Evolutionary conservation across 2,797 vertebrate genomes (phyloP), one percentile per base, ranked within the genome.

Genomic region (Schizopygopsis malacanthus): DNA sequence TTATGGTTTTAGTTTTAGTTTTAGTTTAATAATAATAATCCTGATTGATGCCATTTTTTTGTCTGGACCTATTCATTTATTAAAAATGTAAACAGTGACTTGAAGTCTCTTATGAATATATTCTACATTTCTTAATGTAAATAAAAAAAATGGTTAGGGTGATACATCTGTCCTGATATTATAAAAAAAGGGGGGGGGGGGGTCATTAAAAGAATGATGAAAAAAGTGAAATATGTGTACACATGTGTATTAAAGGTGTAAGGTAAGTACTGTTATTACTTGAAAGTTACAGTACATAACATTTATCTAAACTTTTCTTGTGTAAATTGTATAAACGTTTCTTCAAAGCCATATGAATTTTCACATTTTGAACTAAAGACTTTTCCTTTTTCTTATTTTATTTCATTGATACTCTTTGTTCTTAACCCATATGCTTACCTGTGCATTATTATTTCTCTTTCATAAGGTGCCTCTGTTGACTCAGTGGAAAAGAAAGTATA

Each of bases 401-500:
- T 67, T 67, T 18, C 8, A 4, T 50, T 16, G 8, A 33, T 28
- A 33, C 2, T 50, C 4, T 54, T 33, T 28, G 4, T 20, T 13
- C 2, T 63, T 63, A 6, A 39, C 37, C 25, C 54, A 54, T 15
- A 52, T 54, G 5, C 20, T 33, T 54, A 37, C 28, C 20, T 41
- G 20, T 59, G 13, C 39, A 15, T 69, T 52, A 28, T 65, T 45
- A 7, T 73, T 41, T 56, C 33, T 88, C 22, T 65, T 67, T 86
- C 0, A 10, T 0, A 89, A 98, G 97, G 91, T 96, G 80, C 97
- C 97, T 0, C 89, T 98, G 91, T 93, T 98, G 93, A 96, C 93
- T 88, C 94, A 92, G 65, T 97, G 97, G 97, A 95, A 91, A 90
- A 96, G 96, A 61, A 95, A 89, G 88, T 96, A 97, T 85, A 96